Percentiles rank a stretch among this genome's conserved stretches.
These are phyloP conservation scores for Noturus placidus DNA, from an alignment of 2,113 vertebrate genomes.

Conservation along the genomic window DNA sequence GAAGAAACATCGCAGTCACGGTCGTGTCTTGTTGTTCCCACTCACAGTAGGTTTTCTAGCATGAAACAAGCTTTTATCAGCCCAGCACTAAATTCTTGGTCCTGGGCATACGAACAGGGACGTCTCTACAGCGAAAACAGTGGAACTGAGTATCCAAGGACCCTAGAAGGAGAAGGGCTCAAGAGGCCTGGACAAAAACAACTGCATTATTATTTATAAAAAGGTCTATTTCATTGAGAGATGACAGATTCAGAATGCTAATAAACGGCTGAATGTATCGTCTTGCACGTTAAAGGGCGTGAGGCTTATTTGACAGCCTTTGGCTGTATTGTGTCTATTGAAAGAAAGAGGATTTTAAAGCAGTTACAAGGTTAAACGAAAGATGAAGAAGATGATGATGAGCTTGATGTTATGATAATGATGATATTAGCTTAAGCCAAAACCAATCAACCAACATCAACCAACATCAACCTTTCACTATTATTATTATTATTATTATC, in stretches of 20 bases:
- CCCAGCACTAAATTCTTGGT: background rate
- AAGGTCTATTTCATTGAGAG: background rate
- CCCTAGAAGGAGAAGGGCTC: background rate
- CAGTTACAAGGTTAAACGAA: background rate
- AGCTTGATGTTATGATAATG: too few species aligned
- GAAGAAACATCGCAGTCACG: background rate
- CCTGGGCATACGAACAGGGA: background rate
- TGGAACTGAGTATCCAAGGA: background rate
- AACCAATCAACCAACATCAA: background rate
- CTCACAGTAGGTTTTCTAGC: background rate
- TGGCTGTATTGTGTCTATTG: background rate
- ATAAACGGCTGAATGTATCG: background rate
- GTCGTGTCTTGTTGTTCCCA: background rate
- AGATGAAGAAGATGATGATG: background rate
- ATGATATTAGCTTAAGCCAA: background rate
- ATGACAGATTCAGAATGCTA: background rate
- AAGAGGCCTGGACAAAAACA: background rate
- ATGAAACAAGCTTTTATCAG: background rate
- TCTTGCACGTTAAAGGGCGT: background rate
- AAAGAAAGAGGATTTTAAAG: background rate
- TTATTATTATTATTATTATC: background rate
- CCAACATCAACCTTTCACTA: background rate
- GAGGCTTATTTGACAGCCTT: background rate
- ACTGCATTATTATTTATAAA: background rate
- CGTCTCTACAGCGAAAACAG: background rate